Percentiles rank a stretch among this genome's conserved stretches.
These are phyloP conservation scores for Protonemura montana DNA, from an alignment of 2,888 invertebrate species.

Conservation along the genomic window DNA sequence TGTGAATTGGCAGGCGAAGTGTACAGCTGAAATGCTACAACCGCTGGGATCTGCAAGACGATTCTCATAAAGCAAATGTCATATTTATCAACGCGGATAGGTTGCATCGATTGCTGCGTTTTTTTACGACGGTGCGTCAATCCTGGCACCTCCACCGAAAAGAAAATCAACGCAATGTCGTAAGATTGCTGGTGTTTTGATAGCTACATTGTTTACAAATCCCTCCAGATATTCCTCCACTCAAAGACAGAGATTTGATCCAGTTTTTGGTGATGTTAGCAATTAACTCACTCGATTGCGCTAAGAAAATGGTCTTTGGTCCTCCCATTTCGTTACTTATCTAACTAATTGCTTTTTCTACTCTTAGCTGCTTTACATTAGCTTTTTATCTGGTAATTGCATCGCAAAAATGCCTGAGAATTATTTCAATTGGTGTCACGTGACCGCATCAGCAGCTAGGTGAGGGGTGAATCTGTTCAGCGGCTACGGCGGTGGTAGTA, in stretches of 20 bases:
- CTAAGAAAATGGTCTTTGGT: neutral
- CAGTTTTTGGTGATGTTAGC: neutral
- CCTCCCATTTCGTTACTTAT: neutral
- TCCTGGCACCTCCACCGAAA: constrained; percentile 13
- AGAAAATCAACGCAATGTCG: neutral
- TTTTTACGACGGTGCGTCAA: neutral
- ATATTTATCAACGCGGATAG: neutral
- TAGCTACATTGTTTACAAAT: too few species aligned
- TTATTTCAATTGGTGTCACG: constrained; percentile 27
- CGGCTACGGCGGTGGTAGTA: neutral
- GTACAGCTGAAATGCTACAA: neutral
- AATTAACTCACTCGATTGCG: neutral
- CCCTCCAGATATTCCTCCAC: too few species aligned
- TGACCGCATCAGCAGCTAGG: neutral
- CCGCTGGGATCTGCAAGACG: neutral
- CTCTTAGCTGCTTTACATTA: neutral
- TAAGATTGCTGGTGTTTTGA: neutral
- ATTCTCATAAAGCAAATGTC: neutral
- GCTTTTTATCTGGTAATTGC: neutral
- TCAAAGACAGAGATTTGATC: too few species aligned
- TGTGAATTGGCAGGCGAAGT: constrained; percentile 27
- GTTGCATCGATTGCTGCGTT: neutral
- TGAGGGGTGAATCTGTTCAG: neutral
- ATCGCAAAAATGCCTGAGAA: neutral
- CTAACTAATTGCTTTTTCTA: neutral